Evolutionary conservation across 2,113 vertebrate species (phyloP), one percentile per base, ranked within the genome.

Genomic region (Eupsittula cactorum): DNA sequence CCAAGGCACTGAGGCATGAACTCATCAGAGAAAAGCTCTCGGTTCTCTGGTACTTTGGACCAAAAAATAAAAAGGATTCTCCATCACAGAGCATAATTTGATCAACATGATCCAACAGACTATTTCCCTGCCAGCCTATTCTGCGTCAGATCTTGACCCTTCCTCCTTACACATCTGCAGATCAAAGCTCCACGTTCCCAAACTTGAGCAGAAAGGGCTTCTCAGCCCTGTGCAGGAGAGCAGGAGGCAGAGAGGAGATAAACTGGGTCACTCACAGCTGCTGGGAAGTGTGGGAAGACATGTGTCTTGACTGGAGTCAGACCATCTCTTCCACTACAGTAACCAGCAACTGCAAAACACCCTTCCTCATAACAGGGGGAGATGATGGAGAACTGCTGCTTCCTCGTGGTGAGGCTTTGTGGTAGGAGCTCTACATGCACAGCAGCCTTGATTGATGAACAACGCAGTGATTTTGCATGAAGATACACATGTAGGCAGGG

Each of bases 1-100:
- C 82, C 82, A 6, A 65, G 63, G 75, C 67, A 39, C 78, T 4
- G 16, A 89, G 81, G 37, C 82, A 82, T 39, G 67, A 93, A 95
- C 75, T 92, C 92, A 88, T 76, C 93, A 95, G 92, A 96, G 86
- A 18, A 59, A 55, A 94, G 41, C 49, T 77, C 90, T 69, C 17
- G 0, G 31, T 39, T 39, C 82, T 77, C 90, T 8, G 13, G 24
- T 13, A 35, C 85, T 53, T 41, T 23, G 50, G 92, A 85, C 74
- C 73, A 18, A 71, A 37, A 90, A 60, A 9, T 8, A 16, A 47
- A 90, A 69, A 60, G 37, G 85, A 59, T 92, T 93, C 93, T 92
- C 92, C 75, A 50, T 12, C 2, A 2, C 29, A 12, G 88, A 75
- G 57, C 20, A 13, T 92, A 62, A 95, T 82, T 76, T 74, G 63